Evolutionary conservation across 1,140 invertebrate species (phyloP), one percentile per base, ranked within the genome.

Genomic region (Ceratosolen fusciceps): DNA sequence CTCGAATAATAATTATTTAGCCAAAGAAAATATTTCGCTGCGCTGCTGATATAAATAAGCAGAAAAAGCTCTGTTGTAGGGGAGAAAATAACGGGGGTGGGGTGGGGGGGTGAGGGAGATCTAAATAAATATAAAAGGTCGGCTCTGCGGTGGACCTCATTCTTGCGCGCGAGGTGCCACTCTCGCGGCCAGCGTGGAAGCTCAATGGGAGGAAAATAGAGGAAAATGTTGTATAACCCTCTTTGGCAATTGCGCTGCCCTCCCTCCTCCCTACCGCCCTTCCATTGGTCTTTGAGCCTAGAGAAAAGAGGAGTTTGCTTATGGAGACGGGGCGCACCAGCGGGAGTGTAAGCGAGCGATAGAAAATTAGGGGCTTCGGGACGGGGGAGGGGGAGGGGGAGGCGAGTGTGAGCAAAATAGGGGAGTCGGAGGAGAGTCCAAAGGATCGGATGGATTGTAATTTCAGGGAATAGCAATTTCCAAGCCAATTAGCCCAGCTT

Each of bases 401-500:
- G n/a, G n/a, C n/a, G n/a, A n/a, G n/a, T n/a, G n/a, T n/a, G n/a
- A n/a, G n/a, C n/a, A n/a, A n/a, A n/a, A n/a, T n/a, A n/a, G n/a
- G n/a, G n/a, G n/a, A n/a, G n/a, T n/a, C n/a, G 77, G 26, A 12
- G 19, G n/a, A 1, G 7, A 37, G 37, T 14, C 26, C 56, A 58
- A 72, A 65, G 67, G 75, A 43, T 62, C 47, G 65, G 54, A 56
- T 76, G 65, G 74, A 79, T 82, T 85, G 82, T 83, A 84, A 85
- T 86, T 83, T 81, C 82, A 82, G 82, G 82, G 85, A 85, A 83
- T 83, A 81, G 83, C 81, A 83, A 85, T 86, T 84, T 84, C 79
- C 85, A 82, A 77, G 74, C 83, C 83, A 86, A 86, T 86, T 86
- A 86, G 82, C 80, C 83, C 76, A 79, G 79, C 73, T 84, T 84